Evolutionary conservation across 2,797 vertebrate genomes (phyloP).

Genomic region (Acrossocheilus fasciatus): DNA sequence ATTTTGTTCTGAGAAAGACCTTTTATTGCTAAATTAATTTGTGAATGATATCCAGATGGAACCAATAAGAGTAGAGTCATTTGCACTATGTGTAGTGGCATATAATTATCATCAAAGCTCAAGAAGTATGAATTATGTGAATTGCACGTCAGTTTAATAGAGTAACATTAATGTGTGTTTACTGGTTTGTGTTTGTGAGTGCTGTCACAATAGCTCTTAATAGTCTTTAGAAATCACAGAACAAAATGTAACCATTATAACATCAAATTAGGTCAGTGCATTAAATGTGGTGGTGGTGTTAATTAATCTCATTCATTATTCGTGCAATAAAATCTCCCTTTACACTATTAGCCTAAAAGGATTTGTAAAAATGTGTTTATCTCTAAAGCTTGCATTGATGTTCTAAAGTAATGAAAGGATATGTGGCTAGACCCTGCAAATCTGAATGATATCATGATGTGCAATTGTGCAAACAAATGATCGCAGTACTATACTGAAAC

Average conservation of each 20-base stretch:
- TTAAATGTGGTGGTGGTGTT: neutral
- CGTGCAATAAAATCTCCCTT: neutral
- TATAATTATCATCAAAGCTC: neutral
- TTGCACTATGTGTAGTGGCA: neutral
- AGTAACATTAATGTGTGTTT: neutral
- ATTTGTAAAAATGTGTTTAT: neutral
- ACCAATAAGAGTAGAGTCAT: neutral
- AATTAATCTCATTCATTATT: neutral
- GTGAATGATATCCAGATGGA: neutral
- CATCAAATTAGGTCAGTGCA: neutral
- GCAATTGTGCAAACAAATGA: neutral
- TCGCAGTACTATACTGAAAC: neutral
- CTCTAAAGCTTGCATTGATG: neutral
- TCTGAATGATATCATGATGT: neutral
- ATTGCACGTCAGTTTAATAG: neutral
- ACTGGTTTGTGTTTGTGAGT: neutral
- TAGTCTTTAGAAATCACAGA: neutral
- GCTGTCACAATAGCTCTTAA: neutral
- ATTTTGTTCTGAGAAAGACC: neutral
- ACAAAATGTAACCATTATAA: neutral
- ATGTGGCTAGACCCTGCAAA: neutral
- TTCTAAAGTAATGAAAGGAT: neutral
- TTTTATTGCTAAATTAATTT: neutral
- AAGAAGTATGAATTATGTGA: neutral
- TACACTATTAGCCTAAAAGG: neutral